These are phyloP conservation scores for Threskiornis aethiopicus DNA, from an alignment of 2,797 vertebrate species.

Conservation along the genomic window DNA sequence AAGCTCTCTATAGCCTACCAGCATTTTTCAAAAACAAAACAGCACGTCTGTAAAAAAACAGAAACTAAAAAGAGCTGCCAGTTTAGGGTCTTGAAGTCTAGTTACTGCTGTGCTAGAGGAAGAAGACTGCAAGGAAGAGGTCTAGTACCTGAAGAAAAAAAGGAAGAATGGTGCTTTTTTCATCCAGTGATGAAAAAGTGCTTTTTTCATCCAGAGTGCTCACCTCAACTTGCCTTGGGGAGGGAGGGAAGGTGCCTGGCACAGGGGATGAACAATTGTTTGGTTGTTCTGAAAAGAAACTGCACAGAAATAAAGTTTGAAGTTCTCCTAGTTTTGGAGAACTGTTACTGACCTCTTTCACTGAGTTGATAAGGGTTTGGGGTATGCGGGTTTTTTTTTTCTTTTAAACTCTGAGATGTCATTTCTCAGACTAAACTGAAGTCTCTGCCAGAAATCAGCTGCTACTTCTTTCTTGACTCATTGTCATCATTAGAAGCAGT, in stretches of 20 bases:
- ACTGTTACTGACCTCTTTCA: background rate
- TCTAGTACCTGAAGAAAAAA: background rate
- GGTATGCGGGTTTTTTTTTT: background rate
- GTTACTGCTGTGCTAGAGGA: conserved; percentile 18
- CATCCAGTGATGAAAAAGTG: background rate
- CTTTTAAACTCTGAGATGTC: background rate
- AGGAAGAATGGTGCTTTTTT: background rate
- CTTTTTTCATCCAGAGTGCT: background rate
- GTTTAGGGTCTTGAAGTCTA: background rate
- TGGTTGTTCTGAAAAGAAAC: background rate
- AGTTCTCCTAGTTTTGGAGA: background rate
- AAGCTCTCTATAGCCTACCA: background rate
- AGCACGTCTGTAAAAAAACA: background rate
- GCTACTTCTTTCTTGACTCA: background rate
- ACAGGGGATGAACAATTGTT: background rate
- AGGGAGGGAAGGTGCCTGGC: background rate
- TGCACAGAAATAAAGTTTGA: background rate
- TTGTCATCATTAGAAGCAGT: background rate
- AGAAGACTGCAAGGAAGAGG: background rate
- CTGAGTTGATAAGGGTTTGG: background rate
- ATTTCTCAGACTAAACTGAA: background rate
- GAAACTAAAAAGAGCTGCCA: background rate
- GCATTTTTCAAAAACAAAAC: conserved; percentile 14
- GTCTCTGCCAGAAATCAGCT: background rate
- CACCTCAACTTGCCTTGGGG: background rate